Evolutionary conservation across 2,113 vertebrate species (phyloP).

Genomic region (Diphyllodes magnificus): DNA sequence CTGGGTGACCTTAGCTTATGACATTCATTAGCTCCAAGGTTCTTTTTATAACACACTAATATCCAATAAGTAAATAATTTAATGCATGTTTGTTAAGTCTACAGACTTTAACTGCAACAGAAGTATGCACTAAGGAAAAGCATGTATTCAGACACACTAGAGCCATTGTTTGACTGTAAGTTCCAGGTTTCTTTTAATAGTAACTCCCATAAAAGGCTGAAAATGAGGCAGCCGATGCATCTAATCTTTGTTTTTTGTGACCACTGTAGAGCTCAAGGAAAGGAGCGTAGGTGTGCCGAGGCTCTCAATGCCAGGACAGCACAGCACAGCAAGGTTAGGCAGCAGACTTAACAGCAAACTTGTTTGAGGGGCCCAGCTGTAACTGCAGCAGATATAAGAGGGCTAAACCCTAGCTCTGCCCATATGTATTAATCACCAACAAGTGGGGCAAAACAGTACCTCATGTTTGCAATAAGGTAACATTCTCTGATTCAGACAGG

Average conservation of each 20-base stretch:
- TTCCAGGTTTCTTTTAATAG: constrained; percentile 48
- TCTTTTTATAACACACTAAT: neutral
- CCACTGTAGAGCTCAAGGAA: neutral
- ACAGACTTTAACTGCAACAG: neutral
- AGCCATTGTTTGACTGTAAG: neutral
- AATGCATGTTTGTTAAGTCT: neutral
- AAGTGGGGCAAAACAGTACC: neutral
- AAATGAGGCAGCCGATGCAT: neutral
- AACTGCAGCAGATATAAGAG: neutral
- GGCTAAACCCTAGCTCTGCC: neutral
- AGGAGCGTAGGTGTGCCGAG: neutral
- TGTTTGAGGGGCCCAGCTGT: neutral
- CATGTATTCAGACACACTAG: constrained; percentile 6
- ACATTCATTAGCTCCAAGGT: neutral
- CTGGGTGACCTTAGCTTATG: neutral
- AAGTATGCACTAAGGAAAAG: neutral
- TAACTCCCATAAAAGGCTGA: constrained; percentile 39
- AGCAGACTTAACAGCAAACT: neutral
- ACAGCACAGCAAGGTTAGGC: rapidly evolving
- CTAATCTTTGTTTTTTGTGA: neutral
- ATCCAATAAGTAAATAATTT: constrained; percentile 2
- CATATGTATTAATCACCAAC: neutral
- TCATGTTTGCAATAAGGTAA: neutral
- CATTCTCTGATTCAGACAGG: neutral
- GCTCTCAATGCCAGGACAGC: neutral